A percentile compares a stretch with the other conserved stretches of the same genome.
phyloP scores from a whole-genome alignment of 2,797 vertebrate genomes.

The Neosalanx taihuensis region DNA sequence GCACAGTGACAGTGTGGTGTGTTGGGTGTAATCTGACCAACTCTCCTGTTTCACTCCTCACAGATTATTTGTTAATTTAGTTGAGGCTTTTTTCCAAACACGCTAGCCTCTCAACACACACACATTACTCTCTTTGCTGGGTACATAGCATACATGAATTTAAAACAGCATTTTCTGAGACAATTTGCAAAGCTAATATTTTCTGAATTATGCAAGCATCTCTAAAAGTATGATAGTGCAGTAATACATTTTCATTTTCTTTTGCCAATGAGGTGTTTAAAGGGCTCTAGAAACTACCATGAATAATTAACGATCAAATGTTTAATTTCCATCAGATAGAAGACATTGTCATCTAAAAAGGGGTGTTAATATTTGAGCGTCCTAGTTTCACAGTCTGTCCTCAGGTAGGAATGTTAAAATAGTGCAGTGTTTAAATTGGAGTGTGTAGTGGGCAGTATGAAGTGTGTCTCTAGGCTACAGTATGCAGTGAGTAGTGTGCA shows the following conservation, averaged over 20 bases:
- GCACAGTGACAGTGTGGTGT: too few species aligned
- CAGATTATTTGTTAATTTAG: too few species aligned
- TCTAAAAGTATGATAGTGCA: constrained; percentile 23
- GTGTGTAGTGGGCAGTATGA: too few species aligned
- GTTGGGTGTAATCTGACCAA: too few species aligned
- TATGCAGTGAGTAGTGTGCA: too few species aligned
- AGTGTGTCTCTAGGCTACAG: too few species aligned
- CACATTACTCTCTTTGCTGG: not conserved
- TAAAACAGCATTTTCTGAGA: constrained; percentile 22
- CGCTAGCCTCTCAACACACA: too few species aligned
- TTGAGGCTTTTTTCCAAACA: too few species aligned
- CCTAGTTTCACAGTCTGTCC: not conserved
- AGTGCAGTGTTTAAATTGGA: too few species aligned
- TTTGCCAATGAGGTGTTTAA: constrained; percentile 24
- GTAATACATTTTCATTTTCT: constrained; percentile 26
- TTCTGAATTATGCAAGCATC: constrained; percentile 39
- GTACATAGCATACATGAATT: constrained; percentile 27
- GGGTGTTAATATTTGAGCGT: constrained; percentile 5
- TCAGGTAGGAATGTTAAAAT: too few species aligned
- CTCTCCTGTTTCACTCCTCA: too few species aligned
- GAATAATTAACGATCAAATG: constrained; percentile 24
- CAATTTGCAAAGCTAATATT: constrained; percentile 40
- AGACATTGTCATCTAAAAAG: constrained; percentile 16
- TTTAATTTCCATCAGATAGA: constrained; percentile 16
- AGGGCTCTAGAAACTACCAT: constrained; percentile 29